A percentile compares a stretch with the other conserved stretches of the same genome.
Evolutionary conservation across 2,797 vertebrate species (phyloP).

Genomic region (Adrianichthys oophorus): DNA sequence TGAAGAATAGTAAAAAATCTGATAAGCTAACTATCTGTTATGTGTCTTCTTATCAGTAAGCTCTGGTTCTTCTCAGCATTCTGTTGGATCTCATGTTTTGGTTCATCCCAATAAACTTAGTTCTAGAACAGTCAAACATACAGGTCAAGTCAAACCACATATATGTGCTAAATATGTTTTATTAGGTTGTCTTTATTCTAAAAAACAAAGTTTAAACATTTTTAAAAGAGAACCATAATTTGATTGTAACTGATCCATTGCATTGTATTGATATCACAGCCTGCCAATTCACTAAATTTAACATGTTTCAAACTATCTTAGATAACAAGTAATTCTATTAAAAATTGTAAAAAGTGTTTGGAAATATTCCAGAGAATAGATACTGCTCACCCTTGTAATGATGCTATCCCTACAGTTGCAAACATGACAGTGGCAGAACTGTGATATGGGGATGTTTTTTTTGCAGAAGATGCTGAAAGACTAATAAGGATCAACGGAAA

Average conservation of each 20-base stretch:
- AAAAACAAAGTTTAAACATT: conserved; percentile 4
- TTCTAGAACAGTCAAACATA: background rate
- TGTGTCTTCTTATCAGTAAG: conserved; percentile 28
- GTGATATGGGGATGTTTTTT: background rate
- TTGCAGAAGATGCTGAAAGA: background rate
- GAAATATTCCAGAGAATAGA: background rate
- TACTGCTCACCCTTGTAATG: background rate
- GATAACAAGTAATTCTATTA: no score
- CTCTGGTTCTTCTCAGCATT: conserved; percentile 34
- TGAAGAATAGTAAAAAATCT: background rate
- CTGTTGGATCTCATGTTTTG: conserved; percentile 12
- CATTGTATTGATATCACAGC: no score
- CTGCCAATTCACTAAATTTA: no score
- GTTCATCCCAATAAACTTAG: conserved; percentile 18
- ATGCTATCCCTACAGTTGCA: background rate
- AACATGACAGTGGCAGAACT: background rate
- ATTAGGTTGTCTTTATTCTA: no score
- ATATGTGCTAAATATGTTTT: conserved; percentile 3
- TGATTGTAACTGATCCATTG: no score
- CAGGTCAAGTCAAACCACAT: conserved; percentile 16
- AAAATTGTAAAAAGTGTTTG: no score
- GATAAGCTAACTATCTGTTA: conserved; percentile 13
- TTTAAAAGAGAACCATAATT: no score
- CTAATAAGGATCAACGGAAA: background rate
- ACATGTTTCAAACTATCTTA: no score